phyloP scores from a whole-genome alignment of 2,888 invertebrate species.

The Nomada goodeniana region DNA sequence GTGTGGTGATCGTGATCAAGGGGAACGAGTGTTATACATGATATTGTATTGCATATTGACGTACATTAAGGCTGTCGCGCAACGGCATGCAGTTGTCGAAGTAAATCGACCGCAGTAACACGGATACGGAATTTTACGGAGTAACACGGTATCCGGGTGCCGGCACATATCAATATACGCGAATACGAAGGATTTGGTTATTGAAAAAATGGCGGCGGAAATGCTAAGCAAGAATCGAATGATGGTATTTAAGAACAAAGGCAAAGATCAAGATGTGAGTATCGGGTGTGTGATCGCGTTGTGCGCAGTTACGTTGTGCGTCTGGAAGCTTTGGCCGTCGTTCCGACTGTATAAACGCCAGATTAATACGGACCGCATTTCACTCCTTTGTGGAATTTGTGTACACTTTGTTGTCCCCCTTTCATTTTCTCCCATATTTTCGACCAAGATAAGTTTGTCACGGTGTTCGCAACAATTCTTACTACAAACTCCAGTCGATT shows the following conservation, averaged over 20 bases:
- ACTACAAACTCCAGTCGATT: slow-evolving; percentile 1
- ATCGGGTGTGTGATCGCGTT: slow-evolving; percentile 55
- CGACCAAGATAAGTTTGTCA: neutral
- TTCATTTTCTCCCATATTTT: slow-evolving; percentile 9
- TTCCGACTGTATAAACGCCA: slow-evolving; percentile 9
- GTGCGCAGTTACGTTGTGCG: slow-evolving; percentile 11
- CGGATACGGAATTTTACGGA: slow-evolving; percentile 56
- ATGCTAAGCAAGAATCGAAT: slow-evolving; percentile 93
- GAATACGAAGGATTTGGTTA: slow-evolving; percentile 72
- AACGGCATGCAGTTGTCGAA: slow-evolving; percentile 77
- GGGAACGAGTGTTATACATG: slow-evolving; percentile 74
- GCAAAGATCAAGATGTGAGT: slow-evolving; percentile 99
- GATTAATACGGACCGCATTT: slow-evolving; percentile 11
- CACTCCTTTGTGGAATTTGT: slow-evolving; percentile 5
- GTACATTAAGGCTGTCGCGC: slow-evolving; percentile 66
- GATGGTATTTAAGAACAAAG: slow-evolving; percentile 99
- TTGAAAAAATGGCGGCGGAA: slow-evolving; percentile 90
- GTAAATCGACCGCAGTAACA: slow-evolving; percentile 64
- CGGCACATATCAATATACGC: slow-evolving; percentile 77
- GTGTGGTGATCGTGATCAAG: slow-evolving; percentile 52
- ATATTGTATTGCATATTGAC: slow-evolving; percentile 77
- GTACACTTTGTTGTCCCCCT: slow-evolving; percentile 17
- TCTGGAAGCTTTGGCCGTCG: slow-evolving; percentile 9
- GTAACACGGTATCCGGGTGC: slow-evolving; percentile 70
- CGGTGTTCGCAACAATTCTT: neutral